phyloP scores from a whole-genome alignment of 2,113 vertebrate genomes.

The human region DNA sequence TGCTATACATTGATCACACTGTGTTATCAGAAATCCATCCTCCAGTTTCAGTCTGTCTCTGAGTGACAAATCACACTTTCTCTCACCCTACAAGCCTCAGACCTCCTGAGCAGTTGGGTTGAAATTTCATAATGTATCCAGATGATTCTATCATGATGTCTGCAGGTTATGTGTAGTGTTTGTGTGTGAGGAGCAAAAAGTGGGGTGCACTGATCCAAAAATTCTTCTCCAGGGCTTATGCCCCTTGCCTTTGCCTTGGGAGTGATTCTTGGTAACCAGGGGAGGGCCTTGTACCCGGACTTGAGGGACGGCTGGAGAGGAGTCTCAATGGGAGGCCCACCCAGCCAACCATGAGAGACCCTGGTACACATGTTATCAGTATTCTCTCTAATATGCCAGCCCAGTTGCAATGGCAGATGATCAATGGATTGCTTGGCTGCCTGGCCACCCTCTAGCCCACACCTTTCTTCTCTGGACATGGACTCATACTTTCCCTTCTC shows the following conservation, averaged over 20 bases:
- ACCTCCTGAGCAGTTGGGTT: background rate
- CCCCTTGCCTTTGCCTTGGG: background rate
- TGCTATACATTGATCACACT: accelerated
- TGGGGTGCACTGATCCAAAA: accelerated
- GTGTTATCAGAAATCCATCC: background rate
- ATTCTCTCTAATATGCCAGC: background rate
- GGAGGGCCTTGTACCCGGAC: background rate
- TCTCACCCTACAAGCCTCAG: background rate
- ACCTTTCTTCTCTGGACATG: accelerated
- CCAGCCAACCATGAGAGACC: background rate
- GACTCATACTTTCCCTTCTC: accelerated
- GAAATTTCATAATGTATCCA: background rate
- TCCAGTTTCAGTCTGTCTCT: accelerated
- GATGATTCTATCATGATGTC: background rate
- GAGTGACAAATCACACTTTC: background rate
- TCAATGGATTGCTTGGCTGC: accelerated
- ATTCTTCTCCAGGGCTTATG: background rate
- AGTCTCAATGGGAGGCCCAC: no score
- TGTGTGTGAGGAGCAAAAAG: background rate
- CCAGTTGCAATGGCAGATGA: no score
- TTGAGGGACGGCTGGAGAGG: no score
- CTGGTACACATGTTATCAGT: accelerated
- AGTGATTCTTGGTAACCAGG: background rate
- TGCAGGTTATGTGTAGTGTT: background rate
- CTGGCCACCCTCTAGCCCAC: accelerated